Base-by-base conservation (phyloP, 2,888 invertebrate species). In the Drosophila fulvimacula region DNA sequence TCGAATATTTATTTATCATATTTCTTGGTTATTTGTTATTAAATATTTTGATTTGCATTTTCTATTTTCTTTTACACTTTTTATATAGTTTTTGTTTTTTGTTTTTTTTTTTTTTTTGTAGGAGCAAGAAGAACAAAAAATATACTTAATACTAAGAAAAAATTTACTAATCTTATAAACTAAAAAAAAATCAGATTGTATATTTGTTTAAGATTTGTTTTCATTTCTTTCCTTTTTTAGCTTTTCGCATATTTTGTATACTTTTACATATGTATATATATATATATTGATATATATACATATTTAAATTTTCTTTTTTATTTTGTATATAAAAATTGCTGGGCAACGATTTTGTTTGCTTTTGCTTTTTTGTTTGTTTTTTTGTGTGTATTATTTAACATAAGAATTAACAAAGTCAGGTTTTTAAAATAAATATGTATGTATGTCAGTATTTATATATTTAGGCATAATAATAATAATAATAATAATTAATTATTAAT, bases 181-280 rank as follows among this genome's bases (percentile, higher is more conserved):
- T 91, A 90, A 91, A 84, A 89, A 89, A 83, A 84, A 90, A 84
- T 89, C 88, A 87, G 90, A 90, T 90, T 90, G 84, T 86, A 89
- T 83, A 82, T 81, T 89, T 90, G 74, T 79, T 82, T 85, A 71
- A 88, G 66, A 86, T 83, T 88, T 75, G 72, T 67, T 79, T 69
- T 39, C 56, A 38, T 17, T 38, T 65, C 24, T 51, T 71, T 7
- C 5, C 21, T n/a, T 51, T 21, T 27, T 30, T 62, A 39, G 13
- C 34, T n/a, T 52, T 73, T 64, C 51, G 49, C 61, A 15, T 48
- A 55, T 67, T 62, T 63, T 73, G 56, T 68, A 59, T 74, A 65
- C 70, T 58, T 73, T 24, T 6, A 27, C 6, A 71, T 56, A 56
- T 66, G 48, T 66, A 39, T 38, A 51, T 63, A 36, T 56, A 17